phyloP scores from a whole-genome alignment of 1,140 invertebrate genomes.

The Muscidifurax raptorellus region DNA sequence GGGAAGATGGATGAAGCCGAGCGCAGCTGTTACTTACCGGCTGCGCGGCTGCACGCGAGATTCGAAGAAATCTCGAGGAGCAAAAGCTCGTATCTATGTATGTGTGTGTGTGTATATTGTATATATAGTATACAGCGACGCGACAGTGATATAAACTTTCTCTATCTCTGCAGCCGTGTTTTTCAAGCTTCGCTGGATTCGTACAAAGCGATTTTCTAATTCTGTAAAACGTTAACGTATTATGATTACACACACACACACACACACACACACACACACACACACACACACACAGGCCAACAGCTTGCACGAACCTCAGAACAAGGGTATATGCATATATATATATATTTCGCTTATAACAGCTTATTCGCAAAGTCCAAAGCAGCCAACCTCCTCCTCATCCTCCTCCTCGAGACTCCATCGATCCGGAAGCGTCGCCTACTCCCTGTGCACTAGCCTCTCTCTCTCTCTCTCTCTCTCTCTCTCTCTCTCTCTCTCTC shows the following conservation, averaged over 20 bases:
- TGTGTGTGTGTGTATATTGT: no score
- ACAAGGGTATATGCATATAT: no score
- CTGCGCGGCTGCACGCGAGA: neutral
- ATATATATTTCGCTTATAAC: neutral
- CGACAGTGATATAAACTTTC: no score
- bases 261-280: no score
- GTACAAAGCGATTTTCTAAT: no score
- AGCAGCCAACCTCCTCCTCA: neutral
- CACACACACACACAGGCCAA: no score
- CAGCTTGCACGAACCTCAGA: neutral
- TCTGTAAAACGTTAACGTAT: neutral
- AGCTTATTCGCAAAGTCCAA: neutral
- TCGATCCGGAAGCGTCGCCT: slow-evolving; percentile 26
- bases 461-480: neutral
- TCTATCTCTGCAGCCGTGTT: no score
- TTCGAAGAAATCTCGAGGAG: neutral
- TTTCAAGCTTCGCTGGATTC: no score
- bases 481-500: neutral
- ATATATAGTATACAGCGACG: no score
- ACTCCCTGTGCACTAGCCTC: neutral
- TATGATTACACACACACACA: no score
- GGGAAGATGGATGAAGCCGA: slow-evolving; percentile 41
- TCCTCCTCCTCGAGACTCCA: slow-evolving; percentile 34
- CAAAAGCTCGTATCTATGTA: neutral
- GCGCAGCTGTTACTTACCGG: slow-evolving; percentile 2